Evolutionary conservation across 2,113 vertebrate genomes (phyloP).

Genomic region (Periophthalmus modestus): DNA sequence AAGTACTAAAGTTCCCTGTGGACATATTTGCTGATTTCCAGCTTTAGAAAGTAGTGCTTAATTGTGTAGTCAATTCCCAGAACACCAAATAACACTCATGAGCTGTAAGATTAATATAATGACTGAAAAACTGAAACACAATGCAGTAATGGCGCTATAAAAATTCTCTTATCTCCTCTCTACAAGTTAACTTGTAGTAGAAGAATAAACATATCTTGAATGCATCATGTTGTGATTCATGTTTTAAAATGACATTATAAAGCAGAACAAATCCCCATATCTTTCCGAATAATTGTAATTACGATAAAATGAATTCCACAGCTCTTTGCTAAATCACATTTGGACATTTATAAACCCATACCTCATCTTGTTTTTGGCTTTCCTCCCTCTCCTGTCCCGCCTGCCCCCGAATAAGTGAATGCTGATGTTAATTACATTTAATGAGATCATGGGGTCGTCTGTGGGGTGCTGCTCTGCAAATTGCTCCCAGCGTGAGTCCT

Average conservation of each 20-base stretch:
- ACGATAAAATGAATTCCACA: background rate
- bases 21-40: conserved; percentile 6
- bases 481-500: conserved; percentile 73
- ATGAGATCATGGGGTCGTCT: conserved; percentile 74
- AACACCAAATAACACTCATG: background rate
- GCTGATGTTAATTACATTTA: conserved; percentile 78
- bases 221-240: no score
- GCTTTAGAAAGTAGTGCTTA: background rate
- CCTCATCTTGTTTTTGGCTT: conserved; percentile 17
- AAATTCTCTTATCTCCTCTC: no score
- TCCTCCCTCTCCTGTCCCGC: background rate
- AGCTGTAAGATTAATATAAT: background rate
- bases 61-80: background rate
- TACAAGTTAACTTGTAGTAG: no score
- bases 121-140: background rate
- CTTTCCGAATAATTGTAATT: no score
- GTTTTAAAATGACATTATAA: no score
- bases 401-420: conserved; percentile 43
- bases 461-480: conserved; percentile 68
- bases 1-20: background rate
- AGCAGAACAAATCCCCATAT: no score
- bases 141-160: no score
- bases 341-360: background rate
- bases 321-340: background rate
- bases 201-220: no score